Base-by-base conservation (phyloP, 2,113 vertebrate genomes). In the Lathamus discolor region DNA sequence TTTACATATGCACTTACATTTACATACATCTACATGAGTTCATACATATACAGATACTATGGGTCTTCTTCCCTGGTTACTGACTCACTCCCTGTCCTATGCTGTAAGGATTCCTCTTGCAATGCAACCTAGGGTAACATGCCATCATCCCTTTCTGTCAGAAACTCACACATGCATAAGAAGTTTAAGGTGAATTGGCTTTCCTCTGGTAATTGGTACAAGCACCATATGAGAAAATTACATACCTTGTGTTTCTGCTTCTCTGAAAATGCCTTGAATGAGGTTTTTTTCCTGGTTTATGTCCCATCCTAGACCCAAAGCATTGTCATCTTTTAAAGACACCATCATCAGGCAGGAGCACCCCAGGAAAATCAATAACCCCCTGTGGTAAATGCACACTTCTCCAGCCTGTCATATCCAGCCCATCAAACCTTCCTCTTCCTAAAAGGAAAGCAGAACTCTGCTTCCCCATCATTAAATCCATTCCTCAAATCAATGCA, bases 21-120 rank as follows among this genome's bases (percentile, higher is more conserved):
- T 68, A 46, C 31, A 17, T n/a, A 64, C 14, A 28, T 10, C 1
- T 37, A 7, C 16, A 39, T 59, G 57, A 1, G 1, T 24, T 29
- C 19, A 69, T 20, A 54, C 12, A 41, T 14, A 69, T 14, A 44
- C 7, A 57, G 29, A 46, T 33, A 13, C 49, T 43, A 4, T 6
- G 7, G 14, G 1, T 77, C 14, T 64, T 88, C 62, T 83, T 86
- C 28, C n/a, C n/a, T 44, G 35, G 27, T 72, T 78, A 57, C 55
- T 69, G 48, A 17, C 17, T 83, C 25, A 9, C 28, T 49, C 0
- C 0, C 4, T 35, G 0, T 10, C 33, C 63, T 46, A 5, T 23
- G 29, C 54, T 57, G 9, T 14, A 61, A 33, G 35, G 41, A 51
- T 54, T 88, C 28, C 46, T 74, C 20, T 59, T 35, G 35, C 13